Conservation (phyloP, 1,140 invertebrate genomes). For the Homalodisca vitripennis region DNA sequence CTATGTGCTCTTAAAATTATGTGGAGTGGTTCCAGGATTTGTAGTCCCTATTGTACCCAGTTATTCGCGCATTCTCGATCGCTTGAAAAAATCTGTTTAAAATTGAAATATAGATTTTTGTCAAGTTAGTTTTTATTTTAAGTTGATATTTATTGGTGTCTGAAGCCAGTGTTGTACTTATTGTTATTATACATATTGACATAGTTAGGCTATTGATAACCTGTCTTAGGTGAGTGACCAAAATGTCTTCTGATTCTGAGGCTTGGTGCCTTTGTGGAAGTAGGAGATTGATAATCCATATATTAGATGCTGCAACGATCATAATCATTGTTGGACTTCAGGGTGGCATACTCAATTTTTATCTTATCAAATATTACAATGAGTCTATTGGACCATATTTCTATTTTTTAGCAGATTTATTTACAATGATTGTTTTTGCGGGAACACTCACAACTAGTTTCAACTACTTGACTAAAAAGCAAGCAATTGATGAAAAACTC, state of each 20-base stretch:
- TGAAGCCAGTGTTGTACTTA: too few species aligned
- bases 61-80: too few species aligned
- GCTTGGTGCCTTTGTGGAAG: constrained; percentile 5
- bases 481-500: constrained; percentile 29
- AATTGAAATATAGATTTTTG: too few species aligned
- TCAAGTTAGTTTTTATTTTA: too few species aligned
- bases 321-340: constrained; percentile 41
- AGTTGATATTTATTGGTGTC: too few species aligned
- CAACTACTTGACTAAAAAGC: constrained; percentile 41
- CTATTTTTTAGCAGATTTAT: constrained; percentile 51
- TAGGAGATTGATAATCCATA: constrained; percentile 31
- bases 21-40: too few species aligned
- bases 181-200: too few species aligned
- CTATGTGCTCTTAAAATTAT: too few species aligned
- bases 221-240: too few species aligned
- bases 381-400: constrained; percentile 47
- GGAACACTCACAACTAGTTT: constrained; percentile 47
- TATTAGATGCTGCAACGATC: constrained; percentile 36
- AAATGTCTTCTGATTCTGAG: not conserved
- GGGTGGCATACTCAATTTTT: constrained; percentile 48
- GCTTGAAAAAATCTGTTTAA: too few species aligned
- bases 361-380: constrained; percentile 46
- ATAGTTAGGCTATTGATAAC: too few species aligned
- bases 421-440: constrained; percentile 48
- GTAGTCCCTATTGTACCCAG: too few species aligned